Conservation (phyloP, 2,888 invertebrate genomes). For the Apamea epomidion region DNA sequence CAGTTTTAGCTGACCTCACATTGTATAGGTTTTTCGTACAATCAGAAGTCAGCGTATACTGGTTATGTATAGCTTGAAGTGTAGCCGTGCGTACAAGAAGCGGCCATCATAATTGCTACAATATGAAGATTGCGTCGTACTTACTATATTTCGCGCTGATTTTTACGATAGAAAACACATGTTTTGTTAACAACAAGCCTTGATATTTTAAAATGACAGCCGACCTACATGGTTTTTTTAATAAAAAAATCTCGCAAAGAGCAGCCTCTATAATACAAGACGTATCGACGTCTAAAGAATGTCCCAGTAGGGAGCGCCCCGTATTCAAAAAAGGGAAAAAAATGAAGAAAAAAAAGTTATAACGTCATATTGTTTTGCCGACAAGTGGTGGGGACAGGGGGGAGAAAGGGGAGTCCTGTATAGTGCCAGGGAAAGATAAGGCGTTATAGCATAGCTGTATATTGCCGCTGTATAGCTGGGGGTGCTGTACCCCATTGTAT, state of each 20-base stretch:
- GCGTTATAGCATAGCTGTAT: conserved; percentile 83
- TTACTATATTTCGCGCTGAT: neutral
- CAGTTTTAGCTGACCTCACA: too few relatives aligned
- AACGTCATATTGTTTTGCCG: conserved; percentile 91
- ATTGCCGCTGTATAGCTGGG: conserved; percentile 74
- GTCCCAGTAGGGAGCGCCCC: conserved; percentile 82
- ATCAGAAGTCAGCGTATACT: too few relatives aligned
- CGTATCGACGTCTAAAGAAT: conserved; percentile 84
- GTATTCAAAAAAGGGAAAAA: conserved; percentile 89
- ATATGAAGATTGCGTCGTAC: neutral
- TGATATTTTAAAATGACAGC: neutral
- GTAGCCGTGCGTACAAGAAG: neutral
- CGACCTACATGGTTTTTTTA: neutral
- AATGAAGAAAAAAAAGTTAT: conserved; percentile 90
- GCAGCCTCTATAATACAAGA: conserved; percentile 79
- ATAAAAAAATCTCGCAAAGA: conserved; percentile 63
- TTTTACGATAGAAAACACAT: neutral
- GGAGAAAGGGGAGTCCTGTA: conserved; percentile 79
- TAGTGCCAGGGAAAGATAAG: conserved; percentile 88
- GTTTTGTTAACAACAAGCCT: neutral
- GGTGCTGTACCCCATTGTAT: conserved; percentile 77
- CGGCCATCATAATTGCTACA: neutral
- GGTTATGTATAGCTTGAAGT: too few relatives aligned
- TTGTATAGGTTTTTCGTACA: too few relatives aligned
- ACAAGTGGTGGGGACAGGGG: conserved; percentile 79